Conservation (phyloP, 2,888 invertebrate genomes). For the Panzeria rudis region DNA sequence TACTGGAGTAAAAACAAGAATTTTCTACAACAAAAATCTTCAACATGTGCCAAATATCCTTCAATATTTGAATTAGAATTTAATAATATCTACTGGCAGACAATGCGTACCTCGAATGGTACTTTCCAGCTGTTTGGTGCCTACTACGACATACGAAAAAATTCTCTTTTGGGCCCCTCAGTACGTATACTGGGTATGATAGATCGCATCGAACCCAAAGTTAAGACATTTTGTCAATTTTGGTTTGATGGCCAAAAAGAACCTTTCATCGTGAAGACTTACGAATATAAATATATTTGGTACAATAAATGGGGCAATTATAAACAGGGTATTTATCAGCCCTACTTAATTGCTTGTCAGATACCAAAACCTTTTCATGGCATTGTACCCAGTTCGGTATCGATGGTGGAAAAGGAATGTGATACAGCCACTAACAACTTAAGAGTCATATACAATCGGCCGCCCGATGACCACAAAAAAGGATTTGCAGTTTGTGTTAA, state of each 20-base stretch:
- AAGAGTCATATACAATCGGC: slow-evolving; percentile 91
- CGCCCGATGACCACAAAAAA: slow-evolving; percentile 86
- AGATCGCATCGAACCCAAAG: slow-evolving; percentile 93
- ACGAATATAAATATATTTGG: slow-evolving; percentile 97
- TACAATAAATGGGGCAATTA: slow-evolving; percentile 97
- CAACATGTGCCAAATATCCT: slow-evolving; percentile 92
- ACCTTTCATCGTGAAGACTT: slow-evolving; percentile 91
- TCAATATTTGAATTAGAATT: slow-evolving; percentile 95
- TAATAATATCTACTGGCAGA: slow-evolving; percentile 97
- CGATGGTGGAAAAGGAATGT: slow-evolving; percentile 92
- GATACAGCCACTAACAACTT: slow-evolving; percentile 94
- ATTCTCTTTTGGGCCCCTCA: slow-evolving; percentile 92
- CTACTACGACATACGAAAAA: slow-evolving; percentile 92
- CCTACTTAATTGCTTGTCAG: slow-evolving; percentile 94
- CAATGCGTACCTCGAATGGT: slow-evolving; percentile 91
- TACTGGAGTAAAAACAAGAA: slow-evolving; percentile 94
- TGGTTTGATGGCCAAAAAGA: slow-evolving; percentile 94
- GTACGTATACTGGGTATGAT: slow-evolving; percentile 95
- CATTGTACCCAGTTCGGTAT: slow-evolving; percentile 92
- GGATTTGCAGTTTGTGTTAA: slow-evolving; percentile 97
- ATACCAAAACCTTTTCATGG: slow-evolving; percentile 90
- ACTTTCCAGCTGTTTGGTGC: slow-evolving; percentile 96
- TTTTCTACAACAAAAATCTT: slow-evolving; percentile 85
- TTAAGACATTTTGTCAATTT: slow-evolving; percentile 93
- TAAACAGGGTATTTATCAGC: slow-evolving; percentile 95